A percentile compares a stretch with the other conserved stretches of the same genome.
Conservation (phyloP, 1,140 invertebrate species). For the Harpegnathos saltator region DNA sequence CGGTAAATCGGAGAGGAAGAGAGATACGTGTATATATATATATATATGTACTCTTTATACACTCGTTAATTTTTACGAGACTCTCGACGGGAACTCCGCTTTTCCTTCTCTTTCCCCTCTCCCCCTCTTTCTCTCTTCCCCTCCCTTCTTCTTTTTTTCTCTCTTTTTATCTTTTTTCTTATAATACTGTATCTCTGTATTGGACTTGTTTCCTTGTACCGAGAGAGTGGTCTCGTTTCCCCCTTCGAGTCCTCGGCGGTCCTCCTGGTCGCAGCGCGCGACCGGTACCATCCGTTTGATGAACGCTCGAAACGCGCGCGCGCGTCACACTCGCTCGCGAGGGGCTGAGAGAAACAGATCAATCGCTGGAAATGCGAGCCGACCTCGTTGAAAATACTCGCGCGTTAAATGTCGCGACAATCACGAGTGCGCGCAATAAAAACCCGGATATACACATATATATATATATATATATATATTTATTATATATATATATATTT, state of each 20-base stretch:
- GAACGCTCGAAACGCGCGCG: background rate
- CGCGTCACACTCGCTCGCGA: slow-evolving; percentile 23
- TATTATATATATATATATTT: slow-evolving; percentile 47
- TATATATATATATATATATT: no score
- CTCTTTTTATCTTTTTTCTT: background rate
- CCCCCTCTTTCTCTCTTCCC: no score
- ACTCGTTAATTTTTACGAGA: slow-evolving; percentile 40
- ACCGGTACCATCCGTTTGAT: no score
- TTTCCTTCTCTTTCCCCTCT: no score
- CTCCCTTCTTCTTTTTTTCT: no score
- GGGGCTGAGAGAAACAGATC: slow-evolving; percentile 47
- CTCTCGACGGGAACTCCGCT: slow-evolving; percentile 26
- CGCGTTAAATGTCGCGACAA: slow-evolving; percentile 8
- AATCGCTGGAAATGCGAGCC: background rate
- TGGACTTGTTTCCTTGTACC: slow-evolving; percentile 54
- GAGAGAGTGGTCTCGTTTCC: slow-evolving; percentile 28
- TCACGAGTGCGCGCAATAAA: slow-evolving; percentile 40
- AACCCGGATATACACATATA: slow-evolving; percentile 50
- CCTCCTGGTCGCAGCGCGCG: no score
- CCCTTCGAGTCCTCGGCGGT: background rate
- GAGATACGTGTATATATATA: background rate
- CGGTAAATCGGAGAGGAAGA: slow-evolving; percentile 9
- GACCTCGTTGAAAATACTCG: slow-evolving; percentile 42
- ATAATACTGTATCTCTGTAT: slow-evolving; percentile 44
- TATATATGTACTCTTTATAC: no score